phyloP scores from a whole-genome alignment of 2,888 invertebrate genomes.

The Cosmia pyralina region DNA sequence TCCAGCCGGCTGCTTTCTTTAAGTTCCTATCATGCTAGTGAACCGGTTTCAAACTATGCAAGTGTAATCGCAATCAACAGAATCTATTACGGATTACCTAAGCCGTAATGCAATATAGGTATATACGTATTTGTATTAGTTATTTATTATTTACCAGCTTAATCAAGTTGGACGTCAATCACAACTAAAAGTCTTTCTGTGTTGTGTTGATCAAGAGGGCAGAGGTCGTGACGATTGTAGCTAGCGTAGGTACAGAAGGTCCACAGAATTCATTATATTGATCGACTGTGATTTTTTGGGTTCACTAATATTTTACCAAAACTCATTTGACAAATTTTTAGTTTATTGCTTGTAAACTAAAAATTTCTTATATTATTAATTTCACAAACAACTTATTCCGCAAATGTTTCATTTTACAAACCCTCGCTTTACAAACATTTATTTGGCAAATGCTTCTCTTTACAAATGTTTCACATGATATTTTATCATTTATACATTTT shows the following conservation, averaged over 20 bases:
- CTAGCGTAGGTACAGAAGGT: constrained; percentile 25
- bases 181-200: constrained; percentile 44
- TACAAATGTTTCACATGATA: too few species aligned
- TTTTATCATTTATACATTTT: too few species aligned
- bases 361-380: too few species aligned
- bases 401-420: too few species aligned
- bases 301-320: too few species aligned
- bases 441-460: too few species aligned
- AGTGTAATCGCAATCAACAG: constrained; percentile 23
- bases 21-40: constrained; percentile 27
- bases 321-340: too few species aligned
- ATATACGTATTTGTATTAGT: constrained; percentile 24
- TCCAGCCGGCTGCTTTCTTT: constrained; percentile 37
- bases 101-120: constrained; percentile 39
- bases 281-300: too few species aligned
- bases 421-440: too few species aligned
- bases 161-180: constrained; percentile 43
- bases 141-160: constrained; percentile 19
- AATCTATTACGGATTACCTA: constrained; percentile 45
- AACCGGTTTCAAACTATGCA: constrained; percentile 36
- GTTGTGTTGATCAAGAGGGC: constrained; percentile 48
- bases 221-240: constrained; percentile 37
- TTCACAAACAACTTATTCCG: too few species aligned
- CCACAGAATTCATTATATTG: background rate
- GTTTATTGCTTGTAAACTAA: too few species aligned